Evolutionary conservation across 2,797 vertebrate species (phyloP), one percentile per base, ranked within the genome.

Genomic region (Hydrolagus colliei): DNA sequence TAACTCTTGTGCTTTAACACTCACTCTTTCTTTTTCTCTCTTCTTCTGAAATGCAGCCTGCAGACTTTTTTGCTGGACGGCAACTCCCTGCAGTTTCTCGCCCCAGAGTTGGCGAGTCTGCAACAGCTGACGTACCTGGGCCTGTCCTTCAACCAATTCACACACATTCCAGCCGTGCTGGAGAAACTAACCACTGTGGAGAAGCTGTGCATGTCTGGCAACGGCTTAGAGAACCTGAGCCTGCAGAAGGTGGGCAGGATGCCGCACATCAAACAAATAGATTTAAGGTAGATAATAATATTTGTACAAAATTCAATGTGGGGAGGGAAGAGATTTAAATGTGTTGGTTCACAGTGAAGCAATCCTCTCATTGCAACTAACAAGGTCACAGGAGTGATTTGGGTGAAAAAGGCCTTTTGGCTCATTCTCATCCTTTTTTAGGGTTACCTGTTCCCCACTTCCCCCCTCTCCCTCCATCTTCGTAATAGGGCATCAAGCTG

Each of bases 11-110:
- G 68, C 89, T 75, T 86, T 61, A 74, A 73, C 71, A 14, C 86
- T 90, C 72, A 86, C 71, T 89, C 72, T 9, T 86, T 86, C 86
- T 85, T 82, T 85, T 85, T 52, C 86, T 89, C 85, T 88, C 63
- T 87, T 85, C 85, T 89, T 90, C 14, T 84, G 72, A 65, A 73
- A 67, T 74, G 20, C 72, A 98, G 97, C 89, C 93, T 99, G 90
- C 97, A 98, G 94, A 98, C 97, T 0, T 96, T 99, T 93, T 92
- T 99, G 88, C 89, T 99, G 90, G 97, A 99, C 86, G 98, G 98
- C 84, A 99, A 99, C 93, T 95, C 93, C 90, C 93, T 99, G n/a
- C 93, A 92, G n/a, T 93, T 93, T 67, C 95, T 99, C 87, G 97
- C 97, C 85, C 89, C 87, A 9, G 97, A 98, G 90, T 89, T 99